A percentile compares a stretch with the other conserved stretches of the same genome.
Evolutionary conservation across 2,113 vertebrate genomes (phyloP).

Genomic region (Piliocolobus tephrosceles): DNA sequence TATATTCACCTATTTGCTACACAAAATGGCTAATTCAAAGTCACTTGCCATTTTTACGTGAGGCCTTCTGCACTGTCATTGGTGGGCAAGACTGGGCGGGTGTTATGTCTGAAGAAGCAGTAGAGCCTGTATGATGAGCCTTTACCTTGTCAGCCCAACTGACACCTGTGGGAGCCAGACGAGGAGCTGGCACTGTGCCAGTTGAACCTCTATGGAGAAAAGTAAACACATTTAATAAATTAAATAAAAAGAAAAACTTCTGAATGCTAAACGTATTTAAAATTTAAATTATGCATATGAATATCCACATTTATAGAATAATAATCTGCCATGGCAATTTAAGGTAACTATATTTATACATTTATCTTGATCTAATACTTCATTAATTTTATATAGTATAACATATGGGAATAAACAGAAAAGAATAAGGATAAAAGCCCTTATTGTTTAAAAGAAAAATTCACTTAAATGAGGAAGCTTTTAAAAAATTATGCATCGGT

Average conservation of each 20-base stretch:
- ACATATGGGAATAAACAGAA: not conserved
- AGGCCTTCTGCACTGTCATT: slow-evolving; percentile 82
- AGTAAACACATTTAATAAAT: not conserved
- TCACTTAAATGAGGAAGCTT: not conserved
- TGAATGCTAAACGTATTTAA: not conserved
- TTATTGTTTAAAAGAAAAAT: not conserved
- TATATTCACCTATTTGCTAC: not conserved
- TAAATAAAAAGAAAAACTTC: not conserved
- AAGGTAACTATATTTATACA: not conserved
- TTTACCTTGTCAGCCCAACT: slow-evolving; percentile 99
- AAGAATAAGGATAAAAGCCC: not conserved
- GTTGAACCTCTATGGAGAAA: slow-evolving; percentile 86
- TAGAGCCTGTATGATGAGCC: slow-evolving; percentile 87
- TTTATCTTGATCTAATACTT: not conserved
- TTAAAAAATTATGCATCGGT: not conserved
- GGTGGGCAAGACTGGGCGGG: slow-evolving; percentile 69
- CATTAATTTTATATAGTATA: not conserved
- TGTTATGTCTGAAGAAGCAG: slow-evolving; percentile 68
- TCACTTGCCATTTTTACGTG: slow-evolving; percentile 85
- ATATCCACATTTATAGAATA: not conserved
- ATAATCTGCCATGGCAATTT: not conserved
- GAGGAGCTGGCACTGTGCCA: slow-evolving; percentile 86
- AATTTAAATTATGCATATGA: not conserved
- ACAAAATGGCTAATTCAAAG: not conserved
- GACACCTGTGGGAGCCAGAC: slow-evolving; percentile 91